phyloP scores from a whole-genome alignment of 2,113 vertebrate species.

The Podarcis muralis region DNA sequence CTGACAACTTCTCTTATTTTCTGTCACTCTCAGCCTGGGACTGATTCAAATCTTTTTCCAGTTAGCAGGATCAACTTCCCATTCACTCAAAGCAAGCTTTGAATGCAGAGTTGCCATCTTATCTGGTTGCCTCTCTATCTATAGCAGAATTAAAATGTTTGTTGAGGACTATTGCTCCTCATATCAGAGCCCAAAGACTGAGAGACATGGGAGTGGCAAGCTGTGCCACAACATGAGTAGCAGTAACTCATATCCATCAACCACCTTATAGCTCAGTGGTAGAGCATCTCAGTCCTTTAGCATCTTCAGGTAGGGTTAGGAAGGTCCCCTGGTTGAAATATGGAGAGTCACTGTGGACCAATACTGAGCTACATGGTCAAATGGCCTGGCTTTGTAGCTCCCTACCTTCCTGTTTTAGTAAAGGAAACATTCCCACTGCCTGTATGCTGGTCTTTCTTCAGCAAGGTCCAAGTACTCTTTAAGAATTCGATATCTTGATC shows the following conservation, averaged over 20 bases:
- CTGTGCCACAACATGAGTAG: neutral
- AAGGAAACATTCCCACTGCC: neutral
- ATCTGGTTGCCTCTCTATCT: neutral
- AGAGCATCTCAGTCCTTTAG: too few species aligned
- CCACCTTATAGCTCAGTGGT: too few species aligned
- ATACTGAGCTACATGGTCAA: too few species aligned
- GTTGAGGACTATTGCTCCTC: neutral
- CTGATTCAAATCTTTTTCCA: neutral
- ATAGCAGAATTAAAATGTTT: neutral
- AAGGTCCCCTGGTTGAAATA: too few species aligned
- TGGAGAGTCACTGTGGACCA: too few species aligned
- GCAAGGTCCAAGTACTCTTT: neutral
- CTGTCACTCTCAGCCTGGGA: constrained; percentile 18
- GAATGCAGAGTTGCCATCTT: neutral
- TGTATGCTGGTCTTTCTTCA: neutral
- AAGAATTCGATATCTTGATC: neutral
- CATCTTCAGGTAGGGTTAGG: too few species aligned
- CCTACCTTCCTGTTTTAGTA: neutral
- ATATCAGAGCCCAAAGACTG: neutral
- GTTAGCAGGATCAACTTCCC: neutral
- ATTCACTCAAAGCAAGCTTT: neutral
- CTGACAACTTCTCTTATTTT: constrained; percentile 14
- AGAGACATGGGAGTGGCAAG: neutral
- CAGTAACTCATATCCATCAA: neutral
- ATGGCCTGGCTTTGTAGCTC: too few species aligned